These are phyloP conservation scores for Zaprionus kolodkinae DNA, from an alignment of 1,140 invertebrate species.

Conservation along the genomic window DNA sequence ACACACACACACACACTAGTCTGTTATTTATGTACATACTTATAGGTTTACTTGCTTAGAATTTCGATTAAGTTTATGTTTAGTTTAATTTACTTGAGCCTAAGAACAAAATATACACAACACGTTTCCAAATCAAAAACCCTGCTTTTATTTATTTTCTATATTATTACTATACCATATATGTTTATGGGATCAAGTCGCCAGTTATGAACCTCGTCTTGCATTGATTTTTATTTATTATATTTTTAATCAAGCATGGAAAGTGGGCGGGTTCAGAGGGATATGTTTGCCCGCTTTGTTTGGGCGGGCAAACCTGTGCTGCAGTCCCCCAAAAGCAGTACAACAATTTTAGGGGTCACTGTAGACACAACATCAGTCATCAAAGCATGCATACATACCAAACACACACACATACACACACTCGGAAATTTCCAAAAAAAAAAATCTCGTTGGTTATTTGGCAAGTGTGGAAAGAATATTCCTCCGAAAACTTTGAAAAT, in stretches of 20 bases:
- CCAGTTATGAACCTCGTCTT: slow-evolving; percentile 51
- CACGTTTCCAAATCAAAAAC: slow-evolving; percentile 37
- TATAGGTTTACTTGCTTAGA: slow-evolving; percentile 61
- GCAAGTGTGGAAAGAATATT: slow-evolving; percentile 55
- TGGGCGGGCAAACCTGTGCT: slow-evolving; percentile 68
- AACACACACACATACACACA: slow-evolving; percentile 27
- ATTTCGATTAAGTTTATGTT: slow-evolving; percentile 69
- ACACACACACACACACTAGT: slow-evolving; percentile 72
- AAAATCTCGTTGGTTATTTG: slow-evolving; percentile 13
- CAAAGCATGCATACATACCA: slow-evolving; percentile 33
- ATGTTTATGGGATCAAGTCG: slow-evolving; percentile 8
- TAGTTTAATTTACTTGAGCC: slow-evolving; percentile 81
- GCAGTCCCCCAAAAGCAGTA: slow-evolving; percentile 40
- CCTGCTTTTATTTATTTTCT: slow-evolving; percentile 44
- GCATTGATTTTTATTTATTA: slow-evolving; percentile 56
- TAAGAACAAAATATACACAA: slow-evolving; percentile 66
- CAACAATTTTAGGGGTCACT: slow-evolving; percentile 20
- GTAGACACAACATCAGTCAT: slow-evolving; percentile 50
- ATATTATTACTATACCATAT: slow-evolving; percentile 13
- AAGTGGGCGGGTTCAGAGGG: slow-evolving; percentile 82
- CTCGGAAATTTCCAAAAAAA: background rate
- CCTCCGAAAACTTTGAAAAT: slow-evolving; percentile 52
- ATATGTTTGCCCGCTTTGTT: slow-evolving; percentile 75
- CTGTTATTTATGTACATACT: slow-evolving; percentile 81
- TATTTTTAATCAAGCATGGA: slow-evolving; percentile 72